Percentiles rank a stretch among this genome's conserved stretches.
Conservation (phyloP, 2,888 invertebrate species). For the Hirtodrosophila histrioides region DNA sequence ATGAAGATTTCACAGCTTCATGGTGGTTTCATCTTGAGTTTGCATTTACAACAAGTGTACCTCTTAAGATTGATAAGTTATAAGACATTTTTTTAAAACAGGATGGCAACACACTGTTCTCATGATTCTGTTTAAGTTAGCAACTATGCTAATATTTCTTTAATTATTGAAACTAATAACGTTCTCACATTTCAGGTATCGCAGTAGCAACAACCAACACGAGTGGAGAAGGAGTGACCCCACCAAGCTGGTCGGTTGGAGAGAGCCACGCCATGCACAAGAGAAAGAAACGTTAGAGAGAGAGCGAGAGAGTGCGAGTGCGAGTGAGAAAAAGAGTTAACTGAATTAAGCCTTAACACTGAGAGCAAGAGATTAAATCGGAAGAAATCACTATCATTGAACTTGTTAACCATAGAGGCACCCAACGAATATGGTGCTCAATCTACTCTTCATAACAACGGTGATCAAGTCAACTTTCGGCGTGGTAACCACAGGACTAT, state of each 20-base stretch:
- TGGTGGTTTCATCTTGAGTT: too few species aligned
- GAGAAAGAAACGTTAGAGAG: constrained; percentile 64
- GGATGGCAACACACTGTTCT: too few species aligned
- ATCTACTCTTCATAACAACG: constrained; percentile 90
- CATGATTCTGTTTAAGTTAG: too few species aligned
- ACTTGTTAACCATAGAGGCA: neutral
- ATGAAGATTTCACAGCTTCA: too few species aligned
- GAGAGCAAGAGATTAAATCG: neutral
- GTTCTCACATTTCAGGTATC: constrained; percentile 4
- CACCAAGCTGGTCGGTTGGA: constrained; percentile 15
- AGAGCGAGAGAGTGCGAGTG: neutral
- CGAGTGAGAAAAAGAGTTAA: neutral
- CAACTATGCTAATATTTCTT: neutral
- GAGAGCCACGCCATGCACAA: constrained; percentile 67
- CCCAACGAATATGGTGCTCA: constrained; percentile 87
- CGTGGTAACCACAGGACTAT: constrained; percentile 90
- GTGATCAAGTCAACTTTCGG: constrained; percentile 90
- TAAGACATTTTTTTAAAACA: too few species aligned
- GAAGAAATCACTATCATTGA: neutral
- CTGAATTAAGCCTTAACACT: too few species aligned
- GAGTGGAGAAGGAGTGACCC: neutral
- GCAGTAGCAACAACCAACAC: neutral
- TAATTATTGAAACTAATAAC: neutral
- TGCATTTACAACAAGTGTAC: too few species aligned
- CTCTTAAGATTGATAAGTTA: too few species aligned